These are phyloP conservation scores for Stercorarius parasiticus DNA, from an alignment of 2,113 vertebrate genomes.

Conservation along the genomic window DNA sequence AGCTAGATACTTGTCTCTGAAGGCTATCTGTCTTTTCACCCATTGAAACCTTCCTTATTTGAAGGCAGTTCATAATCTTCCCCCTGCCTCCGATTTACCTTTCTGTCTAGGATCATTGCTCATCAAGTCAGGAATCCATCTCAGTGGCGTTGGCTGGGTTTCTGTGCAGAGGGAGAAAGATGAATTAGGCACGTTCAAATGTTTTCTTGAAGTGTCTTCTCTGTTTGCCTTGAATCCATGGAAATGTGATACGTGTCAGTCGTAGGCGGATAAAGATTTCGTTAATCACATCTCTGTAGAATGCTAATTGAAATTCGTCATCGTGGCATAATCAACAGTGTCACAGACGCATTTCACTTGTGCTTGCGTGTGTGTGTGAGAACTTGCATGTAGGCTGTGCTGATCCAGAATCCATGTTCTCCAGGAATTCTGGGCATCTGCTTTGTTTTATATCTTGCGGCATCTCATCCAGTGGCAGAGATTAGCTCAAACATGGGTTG, in stretches of 20 bases:
- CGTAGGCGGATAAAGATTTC: neutral
- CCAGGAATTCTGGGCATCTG: neutral
- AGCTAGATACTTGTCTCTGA: neutral
- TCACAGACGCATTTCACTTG: neutral
- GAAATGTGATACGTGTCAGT: neutral
- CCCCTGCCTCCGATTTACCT: neutral
- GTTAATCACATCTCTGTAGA: conserved; percentile 2
- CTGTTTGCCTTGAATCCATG: conserved; percentile 31
- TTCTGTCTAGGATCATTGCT: neutral
- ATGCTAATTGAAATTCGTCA: conserved; percentile 7
- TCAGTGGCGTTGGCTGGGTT: neutral
- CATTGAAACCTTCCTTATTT: neutral
- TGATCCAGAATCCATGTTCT: neutral
- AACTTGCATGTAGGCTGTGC: neutral
- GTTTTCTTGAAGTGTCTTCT: conserved; percentile 8
- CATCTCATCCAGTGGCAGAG: neutral
- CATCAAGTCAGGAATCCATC: neutral
- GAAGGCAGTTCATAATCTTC: neutral
- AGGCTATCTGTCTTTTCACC: neutral
- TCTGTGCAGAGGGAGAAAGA: neutral
- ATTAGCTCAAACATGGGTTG: neutral
- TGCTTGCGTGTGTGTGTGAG: neutral
- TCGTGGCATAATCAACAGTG: neutral
- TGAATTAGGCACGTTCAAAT: neutral
- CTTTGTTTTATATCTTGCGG: neutral